A percentile compares a stretch with the other conserved stretches of the same genome.
Evolutionary conservation across 1,140 invertebrate genomes (phyloP).

Genomic region (Eufriesea mexicana): DNA sequence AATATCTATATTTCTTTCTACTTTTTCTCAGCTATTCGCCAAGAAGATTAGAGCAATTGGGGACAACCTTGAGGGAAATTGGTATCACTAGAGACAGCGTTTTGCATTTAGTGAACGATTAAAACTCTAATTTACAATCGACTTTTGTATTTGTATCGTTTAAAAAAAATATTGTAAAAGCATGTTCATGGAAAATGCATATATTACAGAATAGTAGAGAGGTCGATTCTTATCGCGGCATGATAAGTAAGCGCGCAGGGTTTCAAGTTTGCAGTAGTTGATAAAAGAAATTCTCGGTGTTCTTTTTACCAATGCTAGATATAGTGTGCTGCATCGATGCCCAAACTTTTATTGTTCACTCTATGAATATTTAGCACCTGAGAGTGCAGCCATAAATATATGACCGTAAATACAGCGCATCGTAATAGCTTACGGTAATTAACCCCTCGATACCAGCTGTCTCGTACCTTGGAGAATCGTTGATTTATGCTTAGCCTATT

Average conservation of each 20-base stretch:
- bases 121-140: constrained; percentile 3
- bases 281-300: not conserved
- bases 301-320: constrained; percentile 12
- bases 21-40: constrained; percentile 65
- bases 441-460: not conserved
- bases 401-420: not conserved
- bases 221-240: not conserved
- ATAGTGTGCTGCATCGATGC: not conserved
- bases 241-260: not conserved
- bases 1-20: not conserved
- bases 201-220: not conserved
- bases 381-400: not conserved
- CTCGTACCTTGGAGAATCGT: not conserved
- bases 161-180: not conserved
- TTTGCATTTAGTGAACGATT: constrained; percentile 75
- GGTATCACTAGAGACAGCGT: constrained; percentile 76
- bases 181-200: constrained; percentile 10
- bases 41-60: constrained; percentile 67
- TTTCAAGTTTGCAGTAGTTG: not conserved
- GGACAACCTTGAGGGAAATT: constrained; percentile 66
- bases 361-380: not conserved
- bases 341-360: not conserved
- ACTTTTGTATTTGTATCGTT: not conserved
- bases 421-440: constrained; percentile 26
- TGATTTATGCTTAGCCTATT: constrained; percentile 37